Evolutionary conservation across 2,888 invertebrate species (phyloP).

Genomic region (Drosophila parthenogenetica): DNA sequence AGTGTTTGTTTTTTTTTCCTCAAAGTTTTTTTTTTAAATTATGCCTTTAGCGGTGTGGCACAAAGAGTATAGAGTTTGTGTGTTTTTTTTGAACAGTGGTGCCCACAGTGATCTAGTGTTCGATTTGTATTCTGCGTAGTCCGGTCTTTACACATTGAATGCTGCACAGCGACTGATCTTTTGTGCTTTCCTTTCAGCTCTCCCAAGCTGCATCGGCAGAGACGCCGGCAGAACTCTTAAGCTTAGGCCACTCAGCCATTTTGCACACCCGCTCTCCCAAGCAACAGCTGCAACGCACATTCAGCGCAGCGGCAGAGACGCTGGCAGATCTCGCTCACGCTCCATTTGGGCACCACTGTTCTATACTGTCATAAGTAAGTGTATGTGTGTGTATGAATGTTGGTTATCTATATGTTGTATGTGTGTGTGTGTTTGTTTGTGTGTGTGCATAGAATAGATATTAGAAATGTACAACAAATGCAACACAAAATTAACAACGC

Average conservation of each 20-base stretch:
- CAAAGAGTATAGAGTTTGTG: slow-evolving; percentile 12
- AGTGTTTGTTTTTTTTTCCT: slow-evolving; percentile 44
- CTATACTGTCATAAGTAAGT: background rate
- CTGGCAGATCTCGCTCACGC: too few species aligned
- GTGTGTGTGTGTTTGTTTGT: slow-evolving; percentile 48
- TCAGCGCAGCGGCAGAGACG: too few species aligned
- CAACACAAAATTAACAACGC: slow-evolving; percentile 80
- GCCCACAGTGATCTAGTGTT: background rate
- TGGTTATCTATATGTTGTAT: slow-evolving; percentile 36
- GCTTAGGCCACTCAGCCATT: too few species aligned
- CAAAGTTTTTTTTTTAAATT: background rate
- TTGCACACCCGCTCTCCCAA: too few species aligned
- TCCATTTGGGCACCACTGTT: too few species aligned
- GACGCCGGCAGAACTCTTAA: too few species aligned
- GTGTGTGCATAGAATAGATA: slow-evolving; percentile 42
- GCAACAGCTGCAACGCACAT: too few species aligned
- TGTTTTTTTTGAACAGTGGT: background rate
- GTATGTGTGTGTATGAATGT: slow-evolving; percentile 17
- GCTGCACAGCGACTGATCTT: too few species aligned
- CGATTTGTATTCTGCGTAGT: too few species aligned
- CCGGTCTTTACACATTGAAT: too few species aligned
- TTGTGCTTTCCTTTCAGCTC: too few species aligned
- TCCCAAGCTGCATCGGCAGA: too few species aligned
- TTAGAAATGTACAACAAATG: slow-evolving; percentile 74
- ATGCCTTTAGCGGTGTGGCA: slow-evolving; percentile 31